phyloP scores from a whole-genome alignment of 2,888 invertebrate species.

The Lasioglossum figueresi region DNA sequence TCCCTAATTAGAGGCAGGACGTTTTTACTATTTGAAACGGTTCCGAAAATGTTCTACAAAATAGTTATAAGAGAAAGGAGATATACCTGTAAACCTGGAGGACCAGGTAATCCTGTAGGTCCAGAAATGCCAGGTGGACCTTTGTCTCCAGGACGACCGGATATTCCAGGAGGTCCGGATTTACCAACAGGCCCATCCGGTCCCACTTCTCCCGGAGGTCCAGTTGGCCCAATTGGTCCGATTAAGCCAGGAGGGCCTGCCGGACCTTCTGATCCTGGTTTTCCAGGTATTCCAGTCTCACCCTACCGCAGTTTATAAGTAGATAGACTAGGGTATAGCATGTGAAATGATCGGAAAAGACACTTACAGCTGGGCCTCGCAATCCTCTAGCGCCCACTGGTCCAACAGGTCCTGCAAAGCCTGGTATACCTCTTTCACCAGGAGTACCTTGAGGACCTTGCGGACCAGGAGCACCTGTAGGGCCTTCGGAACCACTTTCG shows the following conservation, averaged over 20 bases:
- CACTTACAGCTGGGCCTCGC: slow-evolving; percentile 87
- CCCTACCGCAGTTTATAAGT: slow-evolving; percentile 84
- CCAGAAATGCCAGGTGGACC: slow-evolving; percentile 89
- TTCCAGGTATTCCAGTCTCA: slow-evolving; percentile 89
- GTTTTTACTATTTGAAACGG: neutral
- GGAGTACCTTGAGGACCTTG: slow-evolving; percentile 88
- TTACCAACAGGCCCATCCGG: slow-evolving; percentile 88
- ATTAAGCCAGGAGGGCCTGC: slow-evolving; percentile 88
- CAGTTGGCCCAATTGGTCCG: slow-evolving; percentile 89
- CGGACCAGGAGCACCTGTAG: slow-evolving; percentile 89
- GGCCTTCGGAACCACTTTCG: slow-evolving; percentile 89
- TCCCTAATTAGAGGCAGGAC: slow-evolving; percentile 84
- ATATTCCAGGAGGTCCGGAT: slow-evolving; percentile 89
- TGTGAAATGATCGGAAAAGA: neutral
- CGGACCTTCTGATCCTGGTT: slow-evolving; percentile 90
- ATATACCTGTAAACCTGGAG: slow-evolving; percentile 87
- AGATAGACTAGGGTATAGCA: neutral
- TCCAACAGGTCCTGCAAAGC: slow-evolving; percentile 87
- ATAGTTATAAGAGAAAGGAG: neutral
- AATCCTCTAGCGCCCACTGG: slow-evolving; percentile 88
- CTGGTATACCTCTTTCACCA: slow-evolving; percentile 89
- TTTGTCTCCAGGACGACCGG: slow-evolving; percentile 91
- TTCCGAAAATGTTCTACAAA: neutral
- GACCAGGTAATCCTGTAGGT: slow-evolving; percentile 87
- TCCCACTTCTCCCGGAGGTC: slow-evolving; percentile 87